Evolutionary conservation across 2,888 invertebrate genomes (phyloP).

Genomic region (Dryadula phaetusa): DNA sequence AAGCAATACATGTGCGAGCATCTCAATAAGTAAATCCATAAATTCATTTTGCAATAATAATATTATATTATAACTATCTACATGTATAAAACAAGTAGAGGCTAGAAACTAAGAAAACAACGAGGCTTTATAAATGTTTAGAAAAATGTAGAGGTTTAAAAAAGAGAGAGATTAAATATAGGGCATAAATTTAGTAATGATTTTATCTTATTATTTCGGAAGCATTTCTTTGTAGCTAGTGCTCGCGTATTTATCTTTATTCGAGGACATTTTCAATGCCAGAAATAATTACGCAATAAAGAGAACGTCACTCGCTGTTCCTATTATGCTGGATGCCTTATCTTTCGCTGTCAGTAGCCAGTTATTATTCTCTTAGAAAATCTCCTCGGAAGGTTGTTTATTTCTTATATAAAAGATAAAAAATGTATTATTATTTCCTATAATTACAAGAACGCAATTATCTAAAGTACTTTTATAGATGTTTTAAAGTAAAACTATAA

Average conservation of each 20-base stretch:
- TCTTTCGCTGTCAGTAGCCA: slow-evolving; percentile 54
- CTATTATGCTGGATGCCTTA: slow-evolving; percentile 54
- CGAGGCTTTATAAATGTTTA: too few relatives aligned
- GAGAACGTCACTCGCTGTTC: slow-evolving; percentile 49
- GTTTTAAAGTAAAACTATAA: neutral
- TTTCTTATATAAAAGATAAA: slow-evolving; percentile 20
- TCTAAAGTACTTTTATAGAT: neutral
- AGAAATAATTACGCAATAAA: slow-evolving; percentile 42
- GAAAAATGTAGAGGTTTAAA: too few relatives aligned
- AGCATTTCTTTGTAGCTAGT: slow-evolving; percentile 12
- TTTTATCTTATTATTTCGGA: neutral
- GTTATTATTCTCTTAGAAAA: slow-evolving; percentile 53
- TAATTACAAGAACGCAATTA: neutral
- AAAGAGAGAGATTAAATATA: too few relatives aligned
- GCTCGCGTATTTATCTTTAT: slow-evolving; percentile 13
- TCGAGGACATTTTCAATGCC: slow-evolving; percentile 26
- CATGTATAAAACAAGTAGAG: too few relatives aligned
- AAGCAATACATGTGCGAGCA: neutral
- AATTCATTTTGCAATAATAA: neutral
- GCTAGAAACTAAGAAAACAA: too few relatives aligned
- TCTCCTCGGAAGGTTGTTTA: slow-evolving; percentile 32
- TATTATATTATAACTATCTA: neutral
- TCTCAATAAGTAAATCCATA: neutral
- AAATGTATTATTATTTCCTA: slow-evolving; percentile 6
- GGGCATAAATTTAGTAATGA: neutral